These are phyloP conservation scores for Phallusia fumigata DNA, from an alignment of 23 tunicate genomes.

Conservation along the genomic window DNA sequence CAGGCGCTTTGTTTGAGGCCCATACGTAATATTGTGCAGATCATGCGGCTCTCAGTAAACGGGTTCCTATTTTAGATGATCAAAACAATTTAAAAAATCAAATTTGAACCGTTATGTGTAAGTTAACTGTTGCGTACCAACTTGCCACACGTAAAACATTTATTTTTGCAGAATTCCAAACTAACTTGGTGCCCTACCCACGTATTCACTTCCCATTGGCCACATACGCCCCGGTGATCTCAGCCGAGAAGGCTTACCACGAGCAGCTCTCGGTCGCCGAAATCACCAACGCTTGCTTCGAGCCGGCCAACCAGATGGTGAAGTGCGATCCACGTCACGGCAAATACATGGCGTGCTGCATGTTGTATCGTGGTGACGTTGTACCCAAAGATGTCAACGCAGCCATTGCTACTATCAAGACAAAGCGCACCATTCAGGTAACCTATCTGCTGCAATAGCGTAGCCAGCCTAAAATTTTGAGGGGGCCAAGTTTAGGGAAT, in stretches of 20 bases:
- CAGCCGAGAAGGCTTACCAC: slow-evolving; percentile 98
- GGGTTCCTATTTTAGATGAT: background rate
- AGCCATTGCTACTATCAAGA: slow-evolving; percentile 97
- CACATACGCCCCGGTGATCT: slow-evolving; percentile 97
- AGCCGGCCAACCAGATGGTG: slow-evolving; percentile 99
- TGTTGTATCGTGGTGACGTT: slow-evolving; percentile 99
- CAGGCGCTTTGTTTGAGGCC: no score
- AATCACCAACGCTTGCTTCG: slow-evolving; percentile 99
- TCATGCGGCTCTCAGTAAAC: background rate
- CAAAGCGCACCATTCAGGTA: slow-evolving; percentile 93
- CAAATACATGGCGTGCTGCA: slow-evolving; percentile 99
- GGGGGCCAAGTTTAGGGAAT: no score
- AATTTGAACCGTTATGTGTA: no score
- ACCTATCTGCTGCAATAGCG: no score
- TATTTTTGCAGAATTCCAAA: slow-evolving; percentile 69
- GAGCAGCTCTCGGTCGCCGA: slow-evolving; percentile 97
- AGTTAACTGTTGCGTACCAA: background rate
- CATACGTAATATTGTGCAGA: background rate
- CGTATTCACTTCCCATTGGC: slow-evolving; percentile 98
- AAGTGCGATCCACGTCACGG: slow-evolving; percentile 99
- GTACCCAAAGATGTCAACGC: slow-evolving; percentile 99
- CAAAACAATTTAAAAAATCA: no score
- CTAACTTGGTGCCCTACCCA: slow-evolving; percentile 99
- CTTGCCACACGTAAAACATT: no score
- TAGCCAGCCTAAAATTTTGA: no score